Evolutionary conservation across 2,797 vertebrate genomes (phyloP).

Genomic region (Sebastes goodei): DNA sequence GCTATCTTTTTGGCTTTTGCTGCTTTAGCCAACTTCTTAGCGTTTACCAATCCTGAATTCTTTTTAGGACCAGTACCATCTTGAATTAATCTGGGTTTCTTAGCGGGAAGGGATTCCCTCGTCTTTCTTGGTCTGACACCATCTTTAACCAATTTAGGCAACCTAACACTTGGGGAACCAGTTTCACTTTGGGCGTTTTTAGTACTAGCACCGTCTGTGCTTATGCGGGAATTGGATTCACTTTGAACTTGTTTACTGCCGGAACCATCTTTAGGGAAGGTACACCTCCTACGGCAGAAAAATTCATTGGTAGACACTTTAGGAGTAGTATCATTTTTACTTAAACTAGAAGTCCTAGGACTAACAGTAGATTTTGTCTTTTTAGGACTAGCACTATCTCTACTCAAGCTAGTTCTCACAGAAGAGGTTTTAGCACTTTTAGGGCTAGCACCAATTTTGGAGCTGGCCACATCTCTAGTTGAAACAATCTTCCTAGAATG

Average conservation of each 20-base stretch:
- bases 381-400: not conserved
- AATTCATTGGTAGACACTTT: not conserved
- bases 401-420: not conserved
- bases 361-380: not conserved
- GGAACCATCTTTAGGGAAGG: not conserved
- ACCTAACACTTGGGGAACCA: not conserved
- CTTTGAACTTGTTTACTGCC: conserved; percentile 1
- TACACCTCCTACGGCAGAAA: not conserved
- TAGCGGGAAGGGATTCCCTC: not conserved
- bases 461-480: not conserved
- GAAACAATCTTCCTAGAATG: not conserved
- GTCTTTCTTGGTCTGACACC: not conserved
- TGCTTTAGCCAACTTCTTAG: conserved; percentile 24
- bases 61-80: not conserved
- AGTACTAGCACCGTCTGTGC: not conserved
- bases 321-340: not conserved
- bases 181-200: not conserved
- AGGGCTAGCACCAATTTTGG: not conserved
- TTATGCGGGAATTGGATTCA: not conserved
- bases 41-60: not conserved
- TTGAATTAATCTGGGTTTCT: conserved; percentile 33
- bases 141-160: not conserved
- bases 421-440: not conserved
- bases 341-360: not conserved
- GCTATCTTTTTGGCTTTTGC: conserved; percentile 15